Conservation (phyloP, 2,113 vertebrate genomes). For the Poeciliopsis turrubarensis region DNA sequence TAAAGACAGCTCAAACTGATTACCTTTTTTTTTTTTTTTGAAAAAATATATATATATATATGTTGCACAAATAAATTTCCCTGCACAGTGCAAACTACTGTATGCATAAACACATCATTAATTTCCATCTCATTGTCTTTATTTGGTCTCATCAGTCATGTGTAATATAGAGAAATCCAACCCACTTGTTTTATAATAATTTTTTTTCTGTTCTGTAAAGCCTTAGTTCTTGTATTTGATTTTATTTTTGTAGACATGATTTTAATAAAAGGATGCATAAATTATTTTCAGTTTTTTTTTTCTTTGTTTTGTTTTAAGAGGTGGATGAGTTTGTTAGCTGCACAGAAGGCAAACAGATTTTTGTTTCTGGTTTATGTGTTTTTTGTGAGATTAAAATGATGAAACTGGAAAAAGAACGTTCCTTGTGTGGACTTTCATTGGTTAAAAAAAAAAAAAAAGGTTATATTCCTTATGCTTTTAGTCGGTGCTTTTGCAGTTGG, state of each 20-base stretch:
- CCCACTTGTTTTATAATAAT: conserved; percentile 76
- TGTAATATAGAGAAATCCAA: conserved; percentile 80
- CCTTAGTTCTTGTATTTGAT: conserved; percentile 76
- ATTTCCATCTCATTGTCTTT: conserved; percentile 61
- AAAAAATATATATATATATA: not conserved
- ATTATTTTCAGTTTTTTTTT: conserved; percentile 68
- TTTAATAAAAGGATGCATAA: conserved; percentile 76
- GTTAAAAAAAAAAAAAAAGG: not conserved
- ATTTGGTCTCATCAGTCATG: conserved; percentile 62
- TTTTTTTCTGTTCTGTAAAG: conserved; percentile 72
- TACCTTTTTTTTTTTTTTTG: conserved; percentile 34
- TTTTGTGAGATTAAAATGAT: conserved; percentile 80
- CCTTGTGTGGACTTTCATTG: not conserved
- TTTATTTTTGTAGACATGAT: conserved; percentile 84
- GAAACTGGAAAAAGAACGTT: conserved; percentile 56
- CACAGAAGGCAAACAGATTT: conserved; percentile 72
- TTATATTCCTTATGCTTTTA: not conserved
- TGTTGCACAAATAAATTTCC: conserved; percentile 68
- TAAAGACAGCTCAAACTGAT: conserved; percentile 30
- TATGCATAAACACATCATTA: conserved; percentile 69
- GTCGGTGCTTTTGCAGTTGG: not conserved
- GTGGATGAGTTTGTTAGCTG: conserved; percentile 76
- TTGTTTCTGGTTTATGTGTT: conserved; percentile 76
- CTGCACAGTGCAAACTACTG: conserved; percentile 80
- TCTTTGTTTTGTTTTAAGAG: conserved; percentile 71